These are phyloP conservation scores for Diabrotica virgifera DNA, from an alignment of 1,140 invertebrate genomes.

Conservation along the genomic window DNA sequence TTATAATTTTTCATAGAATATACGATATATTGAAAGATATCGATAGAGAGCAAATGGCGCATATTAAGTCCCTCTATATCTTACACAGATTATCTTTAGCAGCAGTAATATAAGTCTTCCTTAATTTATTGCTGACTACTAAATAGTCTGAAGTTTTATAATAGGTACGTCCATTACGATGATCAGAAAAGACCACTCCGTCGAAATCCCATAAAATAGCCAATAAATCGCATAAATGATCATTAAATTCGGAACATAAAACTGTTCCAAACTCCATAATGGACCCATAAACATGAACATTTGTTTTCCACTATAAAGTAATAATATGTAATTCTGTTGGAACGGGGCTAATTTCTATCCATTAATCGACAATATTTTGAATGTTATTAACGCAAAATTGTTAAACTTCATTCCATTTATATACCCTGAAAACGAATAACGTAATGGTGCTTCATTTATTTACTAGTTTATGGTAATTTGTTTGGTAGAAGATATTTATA, in stretches of 20 bases:
- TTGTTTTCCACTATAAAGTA: constrained; percentile 3
- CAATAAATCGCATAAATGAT: background rate
- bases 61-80: no score
- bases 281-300: background rate
- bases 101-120: no score
- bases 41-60: no score
- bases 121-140: no score
- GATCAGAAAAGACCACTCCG: background rate
- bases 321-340: constrained; percentile 1
- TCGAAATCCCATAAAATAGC: background rate
- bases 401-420: background rate
- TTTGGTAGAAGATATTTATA: no score
- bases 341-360: background rate
- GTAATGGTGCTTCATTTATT: no score
- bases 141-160: background rate
- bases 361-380: constrained; percentile 3
- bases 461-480: no score
- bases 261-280: background rate
- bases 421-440: no score
- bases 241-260: constrained; percentile 1
- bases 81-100: no score
- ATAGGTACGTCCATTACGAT: background rate
- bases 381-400: background rate
- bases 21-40: no score
- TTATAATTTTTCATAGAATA: no score